Evolutionary conservation across 2,113 vertebrate genomes (phyloP).

Genomic region (Pelecanoides urinatrix): DNA sequence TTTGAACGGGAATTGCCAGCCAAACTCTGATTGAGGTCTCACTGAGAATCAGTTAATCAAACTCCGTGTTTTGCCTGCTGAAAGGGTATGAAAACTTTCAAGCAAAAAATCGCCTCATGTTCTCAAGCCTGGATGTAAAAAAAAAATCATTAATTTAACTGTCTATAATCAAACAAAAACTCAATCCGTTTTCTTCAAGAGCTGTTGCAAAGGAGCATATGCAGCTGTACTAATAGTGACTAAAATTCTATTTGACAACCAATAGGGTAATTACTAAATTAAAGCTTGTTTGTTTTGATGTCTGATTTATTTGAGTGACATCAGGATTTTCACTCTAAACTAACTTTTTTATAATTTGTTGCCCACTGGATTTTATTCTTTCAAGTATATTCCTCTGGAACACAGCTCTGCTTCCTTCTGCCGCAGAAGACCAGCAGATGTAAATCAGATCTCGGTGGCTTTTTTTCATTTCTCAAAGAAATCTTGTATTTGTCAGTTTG

Average conservation of each 20-base stretch:
- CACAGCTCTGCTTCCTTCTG: slow-evolving; percentile 11
- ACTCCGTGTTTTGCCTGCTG: slow-evolving; percentile 1
- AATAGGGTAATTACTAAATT: slow-evolving; percentile 42
- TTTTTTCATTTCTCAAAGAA: neutral
- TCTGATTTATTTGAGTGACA: slow-evolving; percentile 41
- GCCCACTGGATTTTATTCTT: neutral
- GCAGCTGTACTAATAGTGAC: slow-evolving; percentile 65
- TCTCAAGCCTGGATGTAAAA: slow-evolving; percentile 39
- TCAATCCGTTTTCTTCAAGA: slow-evolving; percentile 44
- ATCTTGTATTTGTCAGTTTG: slow-evolving; percentile 54
- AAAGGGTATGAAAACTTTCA: slow-evolving; percentile 36
- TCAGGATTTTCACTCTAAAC: slow-evolving; percentile 8
- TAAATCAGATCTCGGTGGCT: neutral
- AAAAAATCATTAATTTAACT: slow-evolving; percentile 8
- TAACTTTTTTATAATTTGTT: neutral
- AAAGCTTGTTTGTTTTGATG: slow-evolving; percentile 37
- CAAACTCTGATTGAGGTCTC: neutral
- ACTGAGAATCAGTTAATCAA: neutral
- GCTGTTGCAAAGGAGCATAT: slow-evolving; percentile 39
- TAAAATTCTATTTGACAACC: slow-evolving; percentile 57
- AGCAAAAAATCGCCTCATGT: slow-evolving; percentile 14
- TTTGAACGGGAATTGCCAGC: neutral
- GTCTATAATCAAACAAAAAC: slow-evolving; percentile 64
- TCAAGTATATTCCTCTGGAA: neutral
- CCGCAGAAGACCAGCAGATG: slow-evolving; percentile 22